Conservation (phyloP, 2,113 vertebrate species). For the Seriola quinqueradiata region DNA sequence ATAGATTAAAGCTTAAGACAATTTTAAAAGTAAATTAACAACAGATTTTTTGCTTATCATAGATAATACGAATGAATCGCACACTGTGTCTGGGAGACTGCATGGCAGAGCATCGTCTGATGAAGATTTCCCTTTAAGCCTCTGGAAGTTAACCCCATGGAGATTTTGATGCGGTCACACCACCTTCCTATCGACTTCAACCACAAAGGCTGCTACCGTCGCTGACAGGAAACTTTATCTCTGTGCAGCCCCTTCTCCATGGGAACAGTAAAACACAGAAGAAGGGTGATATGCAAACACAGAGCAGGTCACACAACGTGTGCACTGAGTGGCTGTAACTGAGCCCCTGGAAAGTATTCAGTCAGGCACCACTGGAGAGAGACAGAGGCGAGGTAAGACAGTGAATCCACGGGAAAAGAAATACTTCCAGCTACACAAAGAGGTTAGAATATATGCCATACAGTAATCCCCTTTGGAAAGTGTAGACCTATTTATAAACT, state of each 20-base stretch:
- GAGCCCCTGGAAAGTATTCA: conserved; percentile 51
- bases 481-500: conserved; percentile 73
- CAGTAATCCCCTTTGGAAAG: conserved; percentile 70
- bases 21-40: background rate
- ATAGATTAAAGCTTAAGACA: background rate
- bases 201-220: conserved; percentile 33
- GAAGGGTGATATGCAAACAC: conserved; percentile 48
- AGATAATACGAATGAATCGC: background rate
- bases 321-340: conserved; percentile 41
- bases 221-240: conserved; percentile 58
- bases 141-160: background rate
- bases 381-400: conserved; percentile 23
- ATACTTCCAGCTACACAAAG: conserved; percentile 49
- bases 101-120: conserved; percentile 3
- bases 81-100: background rate
- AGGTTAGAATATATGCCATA: conserved; percentile 50
- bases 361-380: conserved; percentile 35
- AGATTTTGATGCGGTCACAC: conserved; percentile 42
- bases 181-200: conserved; percentile 22
- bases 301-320: conserved; percentile 50
- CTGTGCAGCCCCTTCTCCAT: conserved; percentile 51
- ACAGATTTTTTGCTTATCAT: background rate
- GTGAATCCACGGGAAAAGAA: conserved; percentile 29
- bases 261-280: conserved; percentile 63
- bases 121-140: conserved; percentile 27